Base-by-base conservation (phyloP, 2,888 invertebrate genomes). In the Rhagium mordax region DNA sequence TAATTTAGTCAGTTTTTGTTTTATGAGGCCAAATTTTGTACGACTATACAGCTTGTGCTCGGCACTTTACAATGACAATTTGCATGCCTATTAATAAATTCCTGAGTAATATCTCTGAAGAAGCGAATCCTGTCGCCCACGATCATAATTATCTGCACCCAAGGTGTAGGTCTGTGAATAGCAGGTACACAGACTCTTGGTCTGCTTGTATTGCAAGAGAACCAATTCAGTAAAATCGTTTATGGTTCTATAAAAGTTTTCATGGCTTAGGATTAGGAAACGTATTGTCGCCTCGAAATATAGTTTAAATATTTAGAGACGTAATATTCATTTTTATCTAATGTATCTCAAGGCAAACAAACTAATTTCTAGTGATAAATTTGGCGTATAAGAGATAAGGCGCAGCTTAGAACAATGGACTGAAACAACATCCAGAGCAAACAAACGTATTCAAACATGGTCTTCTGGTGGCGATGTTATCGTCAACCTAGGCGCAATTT, bases 401-500 rank as follows among this genome's bases (percentile, higher is more conserved):
- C 3, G 24, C 24, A 24, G 15, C n/a, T 57, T 15, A 27, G 27
- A 27, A 21, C 55, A 57, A 27, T 57, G 55, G 27, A 57, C 55
- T 27, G 15, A 27, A 27, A 24, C 27, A n/a, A 55, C 53, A 57
- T 15, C 27, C 15, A 57, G 24, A 27, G 27, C 15, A 24, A 57
- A 57, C 55, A 24, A 55, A 55, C 24, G 16, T 27, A 24, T 21
- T 27, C 27, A 57, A 57, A 27, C 21, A 57, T 27, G 55, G 59
- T 33, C 29, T 59, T 18, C 13, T 29, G 33, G 16, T 18, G 59
- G 59, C 48, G 47, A 65, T 67, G 64, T 75, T 75, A 71, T 59
- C 70, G 41, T 55, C 49, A 41, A 62, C 47, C 61, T 15, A 55
- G 55, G 41, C 64, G 41, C 47, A 29, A 75, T 68, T 70, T 72